Conservation (phyloP, 2,888 invertebrate genomes). For the Glomeris marginata region DNA sequence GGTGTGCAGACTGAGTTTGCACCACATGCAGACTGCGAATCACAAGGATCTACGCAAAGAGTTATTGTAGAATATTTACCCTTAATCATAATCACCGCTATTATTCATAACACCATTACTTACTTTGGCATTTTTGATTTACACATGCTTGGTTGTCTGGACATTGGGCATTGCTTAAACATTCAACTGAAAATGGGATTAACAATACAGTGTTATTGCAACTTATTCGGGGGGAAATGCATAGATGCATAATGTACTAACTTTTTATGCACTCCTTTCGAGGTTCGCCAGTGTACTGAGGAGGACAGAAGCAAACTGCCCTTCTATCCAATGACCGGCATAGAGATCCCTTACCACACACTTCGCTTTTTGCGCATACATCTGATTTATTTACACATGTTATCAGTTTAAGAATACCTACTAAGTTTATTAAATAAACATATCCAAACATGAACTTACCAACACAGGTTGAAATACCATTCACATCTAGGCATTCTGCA, state of each 20-base stretch:
- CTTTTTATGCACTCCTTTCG: conserved; percentile 48
- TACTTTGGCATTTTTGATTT: conserved; percentile 51
- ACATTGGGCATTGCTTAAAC: conserved; percentile 63
- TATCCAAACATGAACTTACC: conserved; percentile 13
- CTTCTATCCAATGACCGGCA: conserved; percentile 43
- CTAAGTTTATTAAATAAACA: no score
- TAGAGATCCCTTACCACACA: conserved; percentile 65
- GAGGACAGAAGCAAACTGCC: conserved; percentile 60
- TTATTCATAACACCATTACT: conserved; percentile 7
- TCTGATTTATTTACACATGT: background rate
- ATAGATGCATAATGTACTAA: conserved; percentile 1
- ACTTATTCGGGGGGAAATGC: background rate
- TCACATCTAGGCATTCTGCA: conserved; percentile 47
- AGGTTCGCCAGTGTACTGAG: conserved; percentile 39
- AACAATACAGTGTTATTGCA: background rate
- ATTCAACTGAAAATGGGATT: conserved; percentile 40
- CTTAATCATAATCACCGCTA: no score
- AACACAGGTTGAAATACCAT: conserved; percentile 21
- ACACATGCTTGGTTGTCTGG: conserved; percentile 47
- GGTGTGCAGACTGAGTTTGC: conserved; percentile 60
- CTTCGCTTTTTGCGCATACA: conserved; percentile 24
- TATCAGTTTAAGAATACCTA: background rate
- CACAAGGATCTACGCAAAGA: conserved; percentile 50
- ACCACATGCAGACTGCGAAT: conserved; percentile 26
- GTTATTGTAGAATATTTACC: no score